Conservation (phyloP, 2,113 vertebrate species). For the Epinephelus fuscoguttatus region DNA sequence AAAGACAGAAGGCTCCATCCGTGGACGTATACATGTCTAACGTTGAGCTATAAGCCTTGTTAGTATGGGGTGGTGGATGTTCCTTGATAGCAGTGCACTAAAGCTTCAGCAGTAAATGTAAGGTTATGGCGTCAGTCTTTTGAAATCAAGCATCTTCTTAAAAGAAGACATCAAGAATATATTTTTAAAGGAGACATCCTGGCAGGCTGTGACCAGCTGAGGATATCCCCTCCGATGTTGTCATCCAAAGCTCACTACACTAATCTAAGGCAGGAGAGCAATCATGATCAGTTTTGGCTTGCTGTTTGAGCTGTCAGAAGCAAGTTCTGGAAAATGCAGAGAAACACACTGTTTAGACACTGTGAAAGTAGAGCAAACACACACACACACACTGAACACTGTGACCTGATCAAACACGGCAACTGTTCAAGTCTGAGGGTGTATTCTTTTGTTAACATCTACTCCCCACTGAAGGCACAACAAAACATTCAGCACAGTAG, state of each 20-base stretch:
- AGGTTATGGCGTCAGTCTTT: background rate
- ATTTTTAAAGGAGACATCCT: background rate
- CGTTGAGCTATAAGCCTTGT: background rate
- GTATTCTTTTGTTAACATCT: background rate
- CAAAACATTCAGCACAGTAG: slow-evolving; percentile 22
- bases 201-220: background rate
- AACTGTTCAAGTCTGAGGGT: slow-evolving; percentile 2
- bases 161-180: background rate
- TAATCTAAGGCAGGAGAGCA: background rate
- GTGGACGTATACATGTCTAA: too few species aligned
- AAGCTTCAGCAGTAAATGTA: background rate
- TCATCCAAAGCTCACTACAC: background rate
- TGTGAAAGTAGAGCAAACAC: background rate
- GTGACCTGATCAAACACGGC: slow-evolving; percentile 7
- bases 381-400: background rate
- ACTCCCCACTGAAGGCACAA: background rate
- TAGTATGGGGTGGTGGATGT: background rate
- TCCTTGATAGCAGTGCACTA: background rate
- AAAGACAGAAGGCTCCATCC: too few species aligned
- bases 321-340: background rate
- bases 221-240: background rate
- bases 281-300: background rate
- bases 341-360: background rate
- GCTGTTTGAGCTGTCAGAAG: background rate
- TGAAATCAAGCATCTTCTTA: background rate